Evolutionary conservation across 2,888 invertebrate species (phyloP), one percentile per base, ranked within the genome.

Genomic region (Empis stercorea): DNA sequence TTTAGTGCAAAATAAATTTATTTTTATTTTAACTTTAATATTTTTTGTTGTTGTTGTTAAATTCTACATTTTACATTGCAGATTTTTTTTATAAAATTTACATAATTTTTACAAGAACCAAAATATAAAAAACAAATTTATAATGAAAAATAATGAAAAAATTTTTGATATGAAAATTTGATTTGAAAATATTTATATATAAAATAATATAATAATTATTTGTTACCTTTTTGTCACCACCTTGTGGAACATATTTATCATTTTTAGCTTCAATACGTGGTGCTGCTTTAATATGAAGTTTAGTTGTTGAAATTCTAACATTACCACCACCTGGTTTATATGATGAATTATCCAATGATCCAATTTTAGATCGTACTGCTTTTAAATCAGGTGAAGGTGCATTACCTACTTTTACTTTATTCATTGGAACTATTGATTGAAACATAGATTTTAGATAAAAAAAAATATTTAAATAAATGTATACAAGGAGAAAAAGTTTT

Each of bases 361-460:
- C 92, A 58, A 93, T 89, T 74, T 92, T 93, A 20, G 92, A 92
- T 65, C 81, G 83, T n/a, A 89, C 86, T 53, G 84, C 79, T 72
- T 92, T 93, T 59, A 91, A 75, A 68, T 93, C 93, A 23, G 92
- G 94, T 47, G 91, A 92, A 48, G 92, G 91, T 47, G 87, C 87
- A 57, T 86, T 81, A 45, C 94, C 93, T 43, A 91, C 91, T 76
- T 91, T 88, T 52, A 91, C 72, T 73, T 91, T 92, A 68, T 92
- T 93, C 87, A 92, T 92, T 55, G 92, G 88, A 61, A 92, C 73
- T 78, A 83, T 81, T 85, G 70, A 27, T 71, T 71, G 17, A 44
- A 34, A 37, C 30, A 46, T 17, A 46, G n/a, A 39, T 39, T 34
- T 41, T 36, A 30, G 4, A 36, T n/a, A 41, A 9, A 40, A n/a